Base-by-base conservation (phyloP, 1,140 invertebrate species). In the Dendroctonus ponderosae region DNA sequence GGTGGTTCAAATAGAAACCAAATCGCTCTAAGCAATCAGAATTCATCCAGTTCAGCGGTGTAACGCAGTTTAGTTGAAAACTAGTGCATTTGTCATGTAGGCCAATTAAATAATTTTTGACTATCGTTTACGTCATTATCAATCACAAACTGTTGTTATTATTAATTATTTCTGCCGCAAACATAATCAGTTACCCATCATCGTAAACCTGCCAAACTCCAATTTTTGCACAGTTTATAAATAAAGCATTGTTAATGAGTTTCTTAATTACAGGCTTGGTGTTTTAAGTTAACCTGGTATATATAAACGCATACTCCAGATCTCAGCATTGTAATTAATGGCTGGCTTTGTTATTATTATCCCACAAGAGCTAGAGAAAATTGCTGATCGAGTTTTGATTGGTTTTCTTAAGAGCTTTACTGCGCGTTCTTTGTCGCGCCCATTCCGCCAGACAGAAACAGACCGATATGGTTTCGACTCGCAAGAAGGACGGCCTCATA, bases 331-430 rank as follows among this genome's bases (percentile, higher is more conserved):
- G 70, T 75, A 75, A 75, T 75, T 75, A 75, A 75, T 75, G 73
- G 69, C 66, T 72, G 71, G 69, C 72, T 75, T 73, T 73, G 70
- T 75, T 75, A 72, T 75, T 72, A 75, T 75, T 75, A 75, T 75
- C 69, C 70, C 70, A 73, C 72, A 72, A 72, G 70, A 72, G 72
- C 65, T 73, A 69, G 73, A 75, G 73, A 73, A 75, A 74, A 75
- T 73, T 75, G 72, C 73, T 71, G 73, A 75, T 75, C 70, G 72
- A 67, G 62, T 75, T 73, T 71, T 75, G 73, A 75, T 75, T 75
- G 73, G 73, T 75, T 75, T 65, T 72, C 72, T 73, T 71, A 72
- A 69, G 69, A 73, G 73, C 62, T 50, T 65, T 41, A 50, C 54
- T 26, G 53, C 7, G 50, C 43, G 11, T 26, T 58, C 62, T 63